Evolutionary conservation across 2,888 invertebrate species (phyloP), one percentile per base, ranked within the genome.

Genomic region (Camponotus fellah): DNA sequence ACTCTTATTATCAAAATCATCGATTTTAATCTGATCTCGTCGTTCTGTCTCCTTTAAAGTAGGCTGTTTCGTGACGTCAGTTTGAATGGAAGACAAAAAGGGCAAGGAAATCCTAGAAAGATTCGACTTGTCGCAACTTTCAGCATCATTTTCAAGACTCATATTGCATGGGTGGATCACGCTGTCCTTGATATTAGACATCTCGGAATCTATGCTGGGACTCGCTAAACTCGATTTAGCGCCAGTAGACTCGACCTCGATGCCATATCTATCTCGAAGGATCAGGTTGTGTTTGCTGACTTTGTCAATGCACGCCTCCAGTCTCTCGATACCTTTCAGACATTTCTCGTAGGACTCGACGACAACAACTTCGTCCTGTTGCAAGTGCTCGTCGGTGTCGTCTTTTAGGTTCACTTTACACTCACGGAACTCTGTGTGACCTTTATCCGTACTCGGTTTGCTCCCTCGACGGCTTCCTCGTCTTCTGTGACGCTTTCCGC

Each of bases 151-250:
- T 43, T 68, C 62, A 49, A 34, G n/a, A 34, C 53, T 3, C 8
- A 10, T 14, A 8, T 49, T 32, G n/a, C 32, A 43, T 43, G 43
- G 46, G 43, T 21, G 14, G 12, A 49, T 60, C 43, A 6, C 21
- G 32, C 8, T 12, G 53, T 83, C 80, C 10, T 37, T n/a, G n/a
- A 40, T 46, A 26, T n/a, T 26, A 12, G 85, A 37, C 56, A 49
- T 62, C 56, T 72, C 68, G 46, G 77, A 60, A 84, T 89, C 90
- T 85, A 72, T 53, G 77, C 88, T 89, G 74, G 91, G 86, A 83
- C 83, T 89, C 88, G 91, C 93, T 93, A 93, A 91, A 92, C 82
- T 82, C 43, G 66, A 88, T 93, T 91, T 93, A 93, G 93, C 92
- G 91, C 90, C 91, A 92, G 93, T 88, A 93, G 93, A 92, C 86